A percentile compares a stretch with the other conserved stretches of the same genome.
Conservation (phyloP, 2,888 invertebrate species). For the Philonicus albiceps region DNA sequence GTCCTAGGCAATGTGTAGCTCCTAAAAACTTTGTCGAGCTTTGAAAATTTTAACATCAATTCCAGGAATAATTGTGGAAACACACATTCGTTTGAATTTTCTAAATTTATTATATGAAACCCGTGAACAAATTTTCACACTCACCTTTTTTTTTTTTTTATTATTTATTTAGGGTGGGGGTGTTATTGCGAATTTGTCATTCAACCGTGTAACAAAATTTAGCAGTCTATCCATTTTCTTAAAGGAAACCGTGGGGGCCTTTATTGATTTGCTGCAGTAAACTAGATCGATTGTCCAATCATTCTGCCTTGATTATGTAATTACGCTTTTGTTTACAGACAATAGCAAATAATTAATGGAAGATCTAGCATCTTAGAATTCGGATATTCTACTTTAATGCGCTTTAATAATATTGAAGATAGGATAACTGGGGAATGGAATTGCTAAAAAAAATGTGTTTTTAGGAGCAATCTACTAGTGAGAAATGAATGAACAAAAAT, state of each 20-base stretch:
- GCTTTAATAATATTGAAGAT: background rate
- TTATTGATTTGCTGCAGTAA: background rate
- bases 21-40: background rate
- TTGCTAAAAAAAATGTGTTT: background rate
- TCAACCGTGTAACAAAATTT: background rate
- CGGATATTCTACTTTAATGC: background rate
- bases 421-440: background rate
- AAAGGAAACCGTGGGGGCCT: background rate
- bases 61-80: background rate
- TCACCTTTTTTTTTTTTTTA: background rate
- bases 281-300: background rate
- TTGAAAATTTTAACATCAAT: background rate
- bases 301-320: background rate
- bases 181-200: background rate
- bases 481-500: background rate
- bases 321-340: background rate
- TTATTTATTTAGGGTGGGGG: too few relatives aligned
- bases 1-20: background rate
- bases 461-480: background rate
- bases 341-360: background rate
- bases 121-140: background rate
- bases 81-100: background rate
- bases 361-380: background rate
- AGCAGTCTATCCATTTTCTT: background rate
- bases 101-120: background rate